Base-by-base conservation (phyloP, 23 tunicate genomes). In the Halocynthia roretzi region DNA sequence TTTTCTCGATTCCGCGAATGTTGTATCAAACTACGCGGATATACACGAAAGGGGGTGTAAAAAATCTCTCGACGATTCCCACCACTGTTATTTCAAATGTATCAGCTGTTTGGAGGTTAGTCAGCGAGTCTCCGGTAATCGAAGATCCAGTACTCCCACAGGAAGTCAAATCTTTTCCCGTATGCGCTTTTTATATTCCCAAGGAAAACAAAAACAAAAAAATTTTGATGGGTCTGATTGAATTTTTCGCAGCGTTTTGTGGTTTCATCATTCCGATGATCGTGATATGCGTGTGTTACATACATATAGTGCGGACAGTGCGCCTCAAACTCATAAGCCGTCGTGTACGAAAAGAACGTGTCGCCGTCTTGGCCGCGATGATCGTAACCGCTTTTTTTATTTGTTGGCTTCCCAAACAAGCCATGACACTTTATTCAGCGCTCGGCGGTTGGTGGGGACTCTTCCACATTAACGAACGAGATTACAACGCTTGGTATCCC, bases 201-300 rank as follows among this genome's bases (percentile, higher is more conserved):
- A 20, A 20, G 8, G 73, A 52, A 67, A n/a, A 44, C 80, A 62
- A 50, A 11, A 71, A 50, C 68, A 89, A 84, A 56, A 10, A 17
- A n/a, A 10, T 44, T 48, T 57, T 80, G 14, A 84, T 83, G 88
- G 96, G 85, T 7, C 20, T 50, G 22, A 10, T 78, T 72, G 75
- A 83, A 64, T 80, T 89, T 53, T 54, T 72, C 6, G 76, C 68
- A 54, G 69, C 86, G 50, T 67, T 71, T 64, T 23, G 81, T 23
- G 97, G 97, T 17, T 90, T 90, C 50, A 17, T 81, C 2, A 62
- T 90, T 31, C 97, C 97, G 20, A 69, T 90, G 82, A 72, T 58
- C 8, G 84, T 77, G 2, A 90, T 90, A 20, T 84, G 80, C 71
- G 51, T 81, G 49, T 90, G 90, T 65, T 90, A 90, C 81, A 76